Conservation (phyloP, 2,113 vertebrate genomes). For the Podarcis muralis region DNA sequence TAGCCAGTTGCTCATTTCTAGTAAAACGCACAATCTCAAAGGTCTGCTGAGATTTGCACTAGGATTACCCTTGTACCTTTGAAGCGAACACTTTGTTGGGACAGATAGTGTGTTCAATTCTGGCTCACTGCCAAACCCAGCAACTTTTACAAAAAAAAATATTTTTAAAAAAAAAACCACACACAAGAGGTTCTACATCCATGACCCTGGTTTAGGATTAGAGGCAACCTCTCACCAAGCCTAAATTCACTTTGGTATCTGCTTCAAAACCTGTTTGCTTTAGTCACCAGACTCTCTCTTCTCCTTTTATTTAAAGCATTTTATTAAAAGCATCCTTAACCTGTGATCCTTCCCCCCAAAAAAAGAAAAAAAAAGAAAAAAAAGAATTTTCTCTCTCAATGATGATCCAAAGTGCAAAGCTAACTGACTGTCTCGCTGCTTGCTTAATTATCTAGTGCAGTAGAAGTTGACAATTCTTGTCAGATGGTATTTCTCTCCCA, state of each 20-base stretch:
- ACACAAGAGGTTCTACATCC: neutral
- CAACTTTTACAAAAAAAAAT: neutral
- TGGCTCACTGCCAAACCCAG: neutral
- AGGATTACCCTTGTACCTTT: neutral
- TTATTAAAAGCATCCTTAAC: neutral
- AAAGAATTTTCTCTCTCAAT: neutral
- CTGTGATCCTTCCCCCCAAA: neutral
- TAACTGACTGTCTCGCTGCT: slow-evolving; percentile 9
- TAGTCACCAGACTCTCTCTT: neutral
- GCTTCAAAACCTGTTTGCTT: neutral
- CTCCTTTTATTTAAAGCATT: neutral
- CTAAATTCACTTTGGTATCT: neutral
- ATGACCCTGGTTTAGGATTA: neutral
- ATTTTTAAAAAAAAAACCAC: neutral
- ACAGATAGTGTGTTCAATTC: no score
- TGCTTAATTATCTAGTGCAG: slow-evolving; percentile 49
- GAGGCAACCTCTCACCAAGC: neutral
- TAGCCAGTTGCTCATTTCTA: neutral
- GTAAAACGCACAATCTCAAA: neutral
- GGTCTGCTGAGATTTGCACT: neutral
- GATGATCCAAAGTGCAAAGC: neutral
- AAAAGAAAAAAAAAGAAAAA: no score
- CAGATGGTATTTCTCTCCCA: slow-evolving; percentile 40
- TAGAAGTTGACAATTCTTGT: slow-evolving; percentile 44
- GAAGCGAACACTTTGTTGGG: neutral